Percentiles rank a stretch among this genome's conserved stretches.
Evolutionary conservation across 2,113 vertebrate species (phyloP).

Genomic region (Empidonax traillii): DNA sequence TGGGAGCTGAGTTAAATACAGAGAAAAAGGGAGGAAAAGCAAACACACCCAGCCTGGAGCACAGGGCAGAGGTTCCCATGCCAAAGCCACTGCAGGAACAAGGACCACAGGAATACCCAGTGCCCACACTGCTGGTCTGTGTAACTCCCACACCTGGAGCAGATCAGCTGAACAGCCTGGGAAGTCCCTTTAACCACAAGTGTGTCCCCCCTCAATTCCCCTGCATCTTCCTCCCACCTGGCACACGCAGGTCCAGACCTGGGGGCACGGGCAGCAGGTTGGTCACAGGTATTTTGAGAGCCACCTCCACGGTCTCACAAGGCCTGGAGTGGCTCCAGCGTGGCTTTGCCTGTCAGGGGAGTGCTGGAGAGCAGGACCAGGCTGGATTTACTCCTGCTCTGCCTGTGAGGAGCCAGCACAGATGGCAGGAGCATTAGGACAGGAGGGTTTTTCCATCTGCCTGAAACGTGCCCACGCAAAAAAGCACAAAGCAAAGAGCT

Average conservation of each 20-base stretch:
- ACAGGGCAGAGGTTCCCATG: neutral
- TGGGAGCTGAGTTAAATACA: neutral
- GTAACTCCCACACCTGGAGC: neutral
- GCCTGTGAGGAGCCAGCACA: neutral
- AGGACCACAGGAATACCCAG: neutral
- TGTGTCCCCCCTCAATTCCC: neutral
- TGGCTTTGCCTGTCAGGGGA: neutral
- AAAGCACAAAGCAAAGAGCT: neutral
- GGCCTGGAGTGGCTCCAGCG: neutral
- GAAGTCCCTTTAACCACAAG: neutral
- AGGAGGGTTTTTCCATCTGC: neutral
- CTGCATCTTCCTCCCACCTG: neutral
- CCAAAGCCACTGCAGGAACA: neutral
- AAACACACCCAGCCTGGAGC: neutral
- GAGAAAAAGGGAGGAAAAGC: neutral
- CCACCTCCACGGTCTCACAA: neutral
- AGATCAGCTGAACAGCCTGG: neutral
- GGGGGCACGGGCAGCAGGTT: neutral
- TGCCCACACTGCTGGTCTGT: neutral
- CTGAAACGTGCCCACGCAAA: neutral
- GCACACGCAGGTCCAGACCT: neutral
- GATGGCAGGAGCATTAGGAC: neutral
- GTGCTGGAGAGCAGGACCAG: neutral
- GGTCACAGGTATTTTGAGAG: neutral
- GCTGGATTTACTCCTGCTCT: neutral